These are phyloP conservation scores for Sebastiscus albofasciatus DNA, from an alignment of 2,797 vertebrate genomes.

Conservation along the genomic window DNA sequence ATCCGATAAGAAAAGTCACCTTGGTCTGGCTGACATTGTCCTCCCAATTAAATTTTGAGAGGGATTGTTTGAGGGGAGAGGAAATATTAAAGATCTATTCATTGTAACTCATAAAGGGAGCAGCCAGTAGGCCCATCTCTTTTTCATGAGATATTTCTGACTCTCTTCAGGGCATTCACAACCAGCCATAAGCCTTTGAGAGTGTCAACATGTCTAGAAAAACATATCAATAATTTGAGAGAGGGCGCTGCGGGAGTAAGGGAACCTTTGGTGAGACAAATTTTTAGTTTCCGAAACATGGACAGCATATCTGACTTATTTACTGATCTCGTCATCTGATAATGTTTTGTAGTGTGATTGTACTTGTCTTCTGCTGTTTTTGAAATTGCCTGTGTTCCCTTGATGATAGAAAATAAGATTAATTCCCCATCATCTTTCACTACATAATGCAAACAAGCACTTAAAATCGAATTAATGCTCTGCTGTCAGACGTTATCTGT, in stretches of 20 bases:
- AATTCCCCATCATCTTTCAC: neutral
- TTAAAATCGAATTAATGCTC: neutral
- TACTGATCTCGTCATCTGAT: neutral
- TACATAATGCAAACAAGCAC: neutral
- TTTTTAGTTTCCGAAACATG: neutral
- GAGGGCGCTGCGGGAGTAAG: neutral
- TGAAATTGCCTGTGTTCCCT: neutral
- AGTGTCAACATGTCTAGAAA: neutral
- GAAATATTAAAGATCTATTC: neutral
- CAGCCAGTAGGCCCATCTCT: neutral
- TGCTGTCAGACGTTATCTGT: neutral
- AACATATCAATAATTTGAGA: neutral
- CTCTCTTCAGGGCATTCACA: neutral
- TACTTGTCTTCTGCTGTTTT: neutral
- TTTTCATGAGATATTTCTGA: neutral
- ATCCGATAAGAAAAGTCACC: conserved; percentile 3
- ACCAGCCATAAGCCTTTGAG: neutral
- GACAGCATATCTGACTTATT: neutral
- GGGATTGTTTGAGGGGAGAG: neutral
- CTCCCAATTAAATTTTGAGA: neutral
- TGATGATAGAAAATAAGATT: neutral
- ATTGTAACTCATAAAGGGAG: neutral
- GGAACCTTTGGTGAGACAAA: neutral
- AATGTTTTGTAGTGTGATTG: neutral
- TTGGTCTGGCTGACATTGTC: neutral